Conservation (phyloP, 2,113 vertebrate genomes). For the Leptodactylus fuscus region DNA sequence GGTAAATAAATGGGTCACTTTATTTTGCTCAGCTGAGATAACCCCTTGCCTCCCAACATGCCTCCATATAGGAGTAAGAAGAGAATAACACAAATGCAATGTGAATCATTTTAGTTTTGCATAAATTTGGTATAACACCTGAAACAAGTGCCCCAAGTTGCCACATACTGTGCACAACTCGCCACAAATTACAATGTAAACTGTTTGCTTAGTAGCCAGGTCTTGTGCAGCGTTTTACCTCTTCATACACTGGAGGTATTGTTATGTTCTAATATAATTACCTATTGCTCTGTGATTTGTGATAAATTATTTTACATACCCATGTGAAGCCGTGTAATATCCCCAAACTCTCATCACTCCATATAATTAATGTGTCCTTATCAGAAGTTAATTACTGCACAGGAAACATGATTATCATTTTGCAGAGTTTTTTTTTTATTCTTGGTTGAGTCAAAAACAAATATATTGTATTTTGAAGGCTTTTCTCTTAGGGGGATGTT, state of each 20-base stretch:
- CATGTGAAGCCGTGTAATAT: constrained; percentile 41
- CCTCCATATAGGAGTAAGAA: too few species aligned
- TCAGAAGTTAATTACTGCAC: constrained; percentile 47
- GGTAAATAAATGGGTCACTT: too few species aligned
- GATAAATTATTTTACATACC: constrained; percentile 46
- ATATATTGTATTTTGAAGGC: not conserved
- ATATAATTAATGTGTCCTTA: constrained; percentile 43
- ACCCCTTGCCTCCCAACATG: too few species aligned
- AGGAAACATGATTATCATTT: constrained; percentile 41
- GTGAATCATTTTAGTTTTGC: not conserved
- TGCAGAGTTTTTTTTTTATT: constrained; percentile 10
- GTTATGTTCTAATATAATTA: constrained; percentile 35
- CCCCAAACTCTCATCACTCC: constrained; percentile 38
- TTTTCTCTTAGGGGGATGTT: not conserved
- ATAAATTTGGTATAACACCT: too few species aligned
- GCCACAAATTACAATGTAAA: not conserved
- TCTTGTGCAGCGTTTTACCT: not conserved
- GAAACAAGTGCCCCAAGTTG: not conserved
- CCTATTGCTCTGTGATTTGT: constrained; percentile 31
- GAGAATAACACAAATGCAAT: not conserved
- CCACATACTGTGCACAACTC: not conserved
- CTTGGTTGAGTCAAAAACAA: constrained; percentile 3
- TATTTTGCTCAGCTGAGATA: too few species aligned
- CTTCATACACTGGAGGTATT: constrained; percentile 23
- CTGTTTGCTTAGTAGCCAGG: not conserved